phyloP scores from a whole-genome alignment of 2,113 vertebrate genomes.

The Cisticola juncidis region DNA sequence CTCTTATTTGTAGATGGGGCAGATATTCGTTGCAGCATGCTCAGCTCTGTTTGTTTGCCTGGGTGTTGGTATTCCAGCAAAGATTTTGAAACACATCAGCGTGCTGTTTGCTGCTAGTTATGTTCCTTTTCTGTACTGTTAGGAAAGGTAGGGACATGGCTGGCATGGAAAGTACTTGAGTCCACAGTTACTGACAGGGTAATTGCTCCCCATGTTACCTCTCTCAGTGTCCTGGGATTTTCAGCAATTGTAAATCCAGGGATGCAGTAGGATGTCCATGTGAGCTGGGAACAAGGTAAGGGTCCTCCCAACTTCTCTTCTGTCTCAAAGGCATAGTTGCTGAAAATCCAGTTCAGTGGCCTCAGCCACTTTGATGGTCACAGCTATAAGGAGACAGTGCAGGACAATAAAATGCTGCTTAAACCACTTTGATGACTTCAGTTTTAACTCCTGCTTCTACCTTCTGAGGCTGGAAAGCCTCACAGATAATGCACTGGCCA shows the following conservation, averaged over 20 bases:
- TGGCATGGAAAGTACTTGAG: neutral
- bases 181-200: neutral
- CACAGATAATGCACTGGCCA: neutral
- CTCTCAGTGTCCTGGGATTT: neutral
- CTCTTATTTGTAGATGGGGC: constrained; percentile 12
- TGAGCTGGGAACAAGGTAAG: neutral
- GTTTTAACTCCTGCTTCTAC: neutral
- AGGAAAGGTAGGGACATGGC: neutral
- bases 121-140: neutral
- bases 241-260: neutral
- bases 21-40: constrained; percentile 28
- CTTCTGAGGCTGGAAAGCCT: neutral
- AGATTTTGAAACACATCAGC: neutral
- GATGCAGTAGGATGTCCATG: neutral
- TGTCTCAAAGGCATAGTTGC: neutral
- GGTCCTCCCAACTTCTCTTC: neutral
- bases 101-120: neutral
- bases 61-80: constrained; percentile 33
- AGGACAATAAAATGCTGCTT: neutral
- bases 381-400: neutral
- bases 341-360: neutral
- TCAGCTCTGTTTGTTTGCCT: constrained; percentile 40
- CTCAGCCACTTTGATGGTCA: neutral
- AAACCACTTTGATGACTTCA: neutral
- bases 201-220: neutral